Percentiles rank a stretch among this genome's conserved stretches.
These are phyloP conservation scores for Hymenopus coronatus DNA, from an alignment of 2,888 invertebrate species.

Conservation along the genomic window DNA sequence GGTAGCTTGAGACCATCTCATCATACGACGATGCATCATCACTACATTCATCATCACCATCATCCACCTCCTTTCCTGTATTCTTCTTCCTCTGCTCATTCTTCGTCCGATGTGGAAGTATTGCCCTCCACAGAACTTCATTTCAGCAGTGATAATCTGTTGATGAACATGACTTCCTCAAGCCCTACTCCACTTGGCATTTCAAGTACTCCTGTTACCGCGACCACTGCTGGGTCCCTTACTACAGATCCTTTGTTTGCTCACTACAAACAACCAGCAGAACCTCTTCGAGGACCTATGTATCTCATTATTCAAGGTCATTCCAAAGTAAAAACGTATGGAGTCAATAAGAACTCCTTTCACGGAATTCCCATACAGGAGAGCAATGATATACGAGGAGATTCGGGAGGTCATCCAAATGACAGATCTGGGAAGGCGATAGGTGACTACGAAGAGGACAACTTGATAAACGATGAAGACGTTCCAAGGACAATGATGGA, in stretches of 20 bases:
- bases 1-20: neutral
- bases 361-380: constrained; percentile 49
- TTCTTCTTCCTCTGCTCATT: neutral
- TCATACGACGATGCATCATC: neutral
- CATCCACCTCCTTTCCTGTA: neutral
- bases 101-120: neutral
- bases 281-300: constrained; percentile 62
- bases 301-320: constrained; percentile 82
- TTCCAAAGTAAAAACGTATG: constrained; percentile 81
- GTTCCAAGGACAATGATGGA: neutral
- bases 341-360: constrained; percentile 50
- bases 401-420: neutral
- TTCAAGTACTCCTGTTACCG: constrained; percentile 40
- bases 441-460: neutral
- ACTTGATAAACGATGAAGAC: neutral
- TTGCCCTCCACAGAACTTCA: neutral
- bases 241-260: constrained; percentile 61
- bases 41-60: neutral
- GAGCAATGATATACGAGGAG: constrained; percentile 51
- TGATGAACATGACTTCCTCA: neutral
- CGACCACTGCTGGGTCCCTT: constrained; percentile 52
- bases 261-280: constrained; percentile 59
- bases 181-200: neutral
- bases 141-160: neutral
- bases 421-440: constrained; percentile 18